Evolutionary conservation across 2,888 invertebrate genomes (phyloP), one percentile per base, ranked within the genome.

Genomic region (Ornithoptera alexandrae): DNA sequence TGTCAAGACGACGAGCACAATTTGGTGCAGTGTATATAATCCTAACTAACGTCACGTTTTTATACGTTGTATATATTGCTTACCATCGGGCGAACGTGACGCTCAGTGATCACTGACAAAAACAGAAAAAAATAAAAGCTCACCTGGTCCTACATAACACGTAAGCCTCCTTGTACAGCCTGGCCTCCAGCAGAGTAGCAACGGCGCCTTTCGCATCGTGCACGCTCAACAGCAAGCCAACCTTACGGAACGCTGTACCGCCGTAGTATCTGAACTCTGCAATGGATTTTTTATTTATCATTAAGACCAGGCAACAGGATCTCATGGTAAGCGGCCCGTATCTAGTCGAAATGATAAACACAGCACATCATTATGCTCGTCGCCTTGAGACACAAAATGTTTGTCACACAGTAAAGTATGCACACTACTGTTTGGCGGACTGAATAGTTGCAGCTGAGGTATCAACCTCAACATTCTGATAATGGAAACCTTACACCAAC

Each of bases 181-280:
- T 81, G 3, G 84, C 84, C 4, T 88, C 86, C 1, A 83, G 76
- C 12, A 95, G 87, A 42, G 87, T 79, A 0, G 87, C 78, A 15
- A 95, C 88, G 0, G 95, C 95, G 69, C 92, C 92, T 61, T 88
- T 85, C 22, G 94, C 85, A 81, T 95, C 94, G 78, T 95, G 94
- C 61, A 93, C 84, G 22, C 89, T 91, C 62, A 95, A 82, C 87
- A 91, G 72, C 78, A 87, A 73, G 76, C 85, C 81, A 76, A 79
- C 89, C 79, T 90, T 82, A 73, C 86, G 82, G 80, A 77, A 86
- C 65, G 79, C 73, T 0, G 79, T 64, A 8, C 89, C 89, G 50
- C 88, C 90, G 73, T 83, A 90, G 0, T 56, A 7, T 36, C 67
- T 69, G 20, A 22, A 64, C 46, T 67, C 78, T 77, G 69, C 0